These are phyloP conservation scores for Peromyscus eremicus DNA, from an alignment of 2,797 vertebrate genomes.

Conservation along the genomic window DNA sequence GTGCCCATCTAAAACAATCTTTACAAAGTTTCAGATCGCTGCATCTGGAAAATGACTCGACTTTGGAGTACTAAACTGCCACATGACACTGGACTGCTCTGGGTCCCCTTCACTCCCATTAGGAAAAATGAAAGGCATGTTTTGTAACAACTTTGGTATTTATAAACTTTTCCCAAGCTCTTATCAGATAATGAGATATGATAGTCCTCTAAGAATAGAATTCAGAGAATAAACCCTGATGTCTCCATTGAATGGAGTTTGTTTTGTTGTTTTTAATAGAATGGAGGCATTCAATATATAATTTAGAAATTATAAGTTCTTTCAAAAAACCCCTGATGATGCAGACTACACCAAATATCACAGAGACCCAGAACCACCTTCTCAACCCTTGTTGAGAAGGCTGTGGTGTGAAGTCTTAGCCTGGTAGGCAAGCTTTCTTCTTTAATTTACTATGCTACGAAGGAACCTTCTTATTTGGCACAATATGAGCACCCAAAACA, in stretches of 20 bases:
- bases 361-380: not conserved
- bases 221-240: slow-evolving; percentile 32
- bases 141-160: slow-evolving; percentile 43
- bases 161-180: slow-evolving; percentile 18
- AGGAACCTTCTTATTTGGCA: slow-evolving; percentile 34
- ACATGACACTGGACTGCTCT: slow-evolving; percentile 14
- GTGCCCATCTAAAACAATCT: slow-evolving; percentile 58
- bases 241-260: not conserved
- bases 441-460: slow-evolving; percentile 36
- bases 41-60: slow-evolving; percentile 46
- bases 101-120: not conserved
- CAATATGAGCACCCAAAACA: not conserved
- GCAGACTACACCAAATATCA: not conserved
- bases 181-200: slow-evolving; percentile 19
- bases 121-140: not conserved
- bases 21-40: slow-evolving; percentile 48
- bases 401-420: not conserved
- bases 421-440: not conserved
- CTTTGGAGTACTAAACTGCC: slow-evolving; percentile 54
- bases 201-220: not conserved
- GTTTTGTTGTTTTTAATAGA: not conserved
- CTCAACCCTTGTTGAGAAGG: not conserved
- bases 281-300: not conserved
- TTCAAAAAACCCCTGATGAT: not conserved
- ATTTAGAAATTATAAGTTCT: slow-evolving; percentile 47